Conservation (phyloP, 2,888 invertebrate genomes). For the Drosophila quinaria region DNA sequence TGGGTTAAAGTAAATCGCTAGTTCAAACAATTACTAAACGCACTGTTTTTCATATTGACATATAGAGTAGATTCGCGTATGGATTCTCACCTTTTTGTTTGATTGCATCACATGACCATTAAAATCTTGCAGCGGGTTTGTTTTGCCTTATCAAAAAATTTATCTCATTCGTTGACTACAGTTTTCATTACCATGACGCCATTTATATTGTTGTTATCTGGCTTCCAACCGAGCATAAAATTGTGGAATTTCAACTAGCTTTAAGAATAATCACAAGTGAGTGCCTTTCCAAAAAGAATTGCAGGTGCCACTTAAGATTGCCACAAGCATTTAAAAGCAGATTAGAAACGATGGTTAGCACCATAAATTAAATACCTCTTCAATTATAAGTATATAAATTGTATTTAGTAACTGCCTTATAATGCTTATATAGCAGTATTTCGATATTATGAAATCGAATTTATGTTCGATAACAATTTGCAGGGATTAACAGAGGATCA, state of each 20-base stretch:
- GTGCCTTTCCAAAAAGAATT: background rate
- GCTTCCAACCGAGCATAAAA: constrained; percentile 40
- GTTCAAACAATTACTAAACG: background rate
- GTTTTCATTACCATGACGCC: constrained; percentile 60
- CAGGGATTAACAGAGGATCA: background rate
- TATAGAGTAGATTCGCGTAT: background rate
- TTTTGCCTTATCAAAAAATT: constrained; percentile 25
- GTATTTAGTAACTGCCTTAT: background rate
- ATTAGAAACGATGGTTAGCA: constrained; percentile 23
- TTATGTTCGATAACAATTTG: constrained; percentile 19
- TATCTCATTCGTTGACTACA: constrained; percentile 9
- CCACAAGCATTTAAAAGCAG: constrained; percentile 15
- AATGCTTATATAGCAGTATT: constrained; percentile 15
- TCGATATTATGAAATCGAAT: background rate
- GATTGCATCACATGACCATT: constrained; percentile 52
- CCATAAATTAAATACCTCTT: constrained; percentile 41
- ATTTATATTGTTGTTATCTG: constrained; percentile 43
- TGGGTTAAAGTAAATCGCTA: too few relatives aligned
- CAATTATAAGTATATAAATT: constrained; percentile 1
- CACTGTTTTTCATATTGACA: constrained; percentile 4
- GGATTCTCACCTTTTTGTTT: background rate
- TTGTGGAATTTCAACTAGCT: constrained; percentile 21
- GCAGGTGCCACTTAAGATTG: constrained; percentile 42
- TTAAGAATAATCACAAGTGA: constrained; percentile 24
- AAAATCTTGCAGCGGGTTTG: constrained; percentile 12